Percentiles rank a stretch among this genome's conserved stretches.
These are phyloP conservation scores for Astropecten irregularis DNA, from an alignment of 53 echinoderm and acorn worm genomes.

Conservation along the genomic window DNA sequence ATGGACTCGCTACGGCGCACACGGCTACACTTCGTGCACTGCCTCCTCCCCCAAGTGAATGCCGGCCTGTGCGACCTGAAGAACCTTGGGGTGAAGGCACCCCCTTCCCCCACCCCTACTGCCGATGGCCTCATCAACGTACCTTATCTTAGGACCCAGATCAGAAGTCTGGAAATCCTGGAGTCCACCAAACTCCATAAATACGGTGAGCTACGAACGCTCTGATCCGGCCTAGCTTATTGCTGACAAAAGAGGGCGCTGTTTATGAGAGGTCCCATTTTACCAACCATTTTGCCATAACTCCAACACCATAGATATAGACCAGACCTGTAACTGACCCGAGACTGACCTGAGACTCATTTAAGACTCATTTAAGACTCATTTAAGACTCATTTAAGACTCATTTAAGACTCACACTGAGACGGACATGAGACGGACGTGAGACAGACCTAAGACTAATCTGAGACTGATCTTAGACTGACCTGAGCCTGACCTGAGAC, in stretches of 20 bases:
- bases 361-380: too few species aligned
- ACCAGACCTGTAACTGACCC: too few species aligned
- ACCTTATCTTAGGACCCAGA: constrained; percentile 78
- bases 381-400: too few species aligned
- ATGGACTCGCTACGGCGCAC: constrained; percentile 88
- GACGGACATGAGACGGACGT: too few species aligned
- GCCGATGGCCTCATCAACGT: constrained; percentile 78
- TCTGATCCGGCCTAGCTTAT: too few species aligned
- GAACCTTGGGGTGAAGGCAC: constrained; percentile 59
- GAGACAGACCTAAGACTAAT: too few species aligned
- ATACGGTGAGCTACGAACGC: constrained; percentile 94
- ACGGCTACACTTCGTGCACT: constrained; percentile 92
- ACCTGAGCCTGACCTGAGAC: too few species aligned
- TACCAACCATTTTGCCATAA: background rate
- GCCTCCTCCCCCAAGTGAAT: constrained; percentile 77
- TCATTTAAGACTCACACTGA: too few species aligned
- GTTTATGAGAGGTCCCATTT: background rate
- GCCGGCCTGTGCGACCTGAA: constrained; percentile 88
- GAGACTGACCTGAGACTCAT: too few species aligned
- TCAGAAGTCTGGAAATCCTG: constrained; percentile 73
- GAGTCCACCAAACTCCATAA: constrained; percentile 83
- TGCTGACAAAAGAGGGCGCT: background rate
- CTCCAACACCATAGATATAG: background rate
- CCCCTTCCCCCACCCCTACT: constrained; percentile 47
- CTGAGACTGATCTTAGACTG: too few species aligned